Evolutionary conservation across 2,797 vertebrate genomes (phyloP), one percentile per base, ranked within the genome.

Genomic region (Pseudomugil gertrudae): DNA sequence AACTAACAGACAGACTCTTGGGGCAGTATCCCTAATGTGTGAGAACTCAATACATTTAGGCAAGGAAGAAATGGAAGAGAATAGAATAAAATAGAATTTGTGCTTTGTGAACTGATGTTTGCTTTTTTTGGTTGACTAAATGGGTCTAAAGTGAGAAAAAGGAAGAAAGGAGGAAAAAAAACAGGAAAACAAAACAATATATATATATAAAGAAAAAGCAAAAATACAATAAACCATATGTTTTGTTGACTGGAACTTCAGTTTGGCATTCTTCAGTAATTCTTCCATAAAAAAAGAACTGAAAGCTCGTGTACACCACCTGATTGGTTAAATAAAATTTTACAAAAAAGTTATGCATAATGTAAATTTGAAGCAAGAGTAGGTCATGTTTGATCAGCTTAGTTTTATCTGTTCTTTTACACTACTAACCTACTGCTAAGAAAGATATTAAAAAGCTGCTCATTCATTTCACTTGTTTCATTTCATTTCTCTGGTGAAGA

Each of bases 1-100:
- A 83, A 72, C 76, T 66, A 55, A 60, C 43, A 43, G 72, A 74
- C 72, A 50, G 65, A 71, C 74, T 81, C 72, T 74, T 60, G 66
- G 70, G 79, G 52, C 76, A 75, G 33, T 43, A 35, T 67, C 71
- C 24, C 70, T 55, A 50, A 38, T 59, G 26, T 4, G 8, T 54
- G 50, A 38, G n/a, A 61, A 58, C 56, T 75, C 36, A 0, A 80
- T 74, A 35, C 7, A 24, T 36, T 27, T n/a, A 52, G 10, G n/a
- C 9, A 48, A 14, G 15, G 58, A 1, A 32, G n/a, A 66, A 40
- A 61, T 7, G 47, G 27, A 65, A 10, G 11, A 29, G 21, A 59
- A 60, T 24, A 36, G 1, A 52, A 14, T 4, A 14, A 3, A 57
- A 13, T 8, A 13, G 9, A 35, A 43, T 43, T 40, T 17, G 19